Evolutionary conservation across 1,140 invertebrate genomes (phyloP).

Genomic region (Luehdorfia chinensis): DNA sequence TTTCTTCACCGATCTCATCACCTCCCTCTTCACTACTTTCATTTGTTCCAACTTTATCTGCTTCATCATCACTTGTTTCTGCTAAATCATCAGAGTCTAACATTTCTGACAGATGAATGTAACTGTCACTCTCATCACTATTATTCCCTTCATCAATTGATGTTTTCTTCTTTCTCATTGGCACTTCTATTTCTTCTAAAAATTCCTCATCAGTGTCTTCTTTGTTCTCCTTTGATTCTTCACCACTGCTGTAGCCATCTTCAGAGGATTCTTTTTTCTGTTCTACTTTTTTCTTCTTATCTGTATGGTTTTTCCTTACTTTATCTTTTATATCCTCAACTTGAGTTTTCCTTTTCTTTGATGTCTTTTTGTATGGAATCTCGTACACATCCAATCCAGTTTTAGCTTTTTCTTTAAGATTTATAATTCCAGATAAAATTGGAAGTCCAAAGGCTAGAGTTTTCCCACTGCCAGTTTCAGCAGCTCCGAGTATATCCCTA

Average conservation of each 20-base stretch:
- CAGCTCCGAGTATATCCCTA: constrained; percentile 95
- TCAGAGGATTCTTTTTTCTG: constrained; percentile 41
- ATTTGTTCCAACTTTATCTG: constrained; percentile 25
- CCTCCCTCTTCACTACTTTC: constrained; percentile 26
- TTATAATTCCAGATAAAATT: constrained; percentile 89
- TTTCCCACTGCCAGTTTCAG: constrained; percentile 98
- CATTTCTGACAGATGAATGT: constrained; percentile 60
- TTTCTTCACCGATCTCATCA: constrained; percentile 11
- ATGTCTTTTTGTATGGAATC: constrained; percentile 63
- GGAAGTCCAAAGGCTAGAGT: constrained; percentile 98
- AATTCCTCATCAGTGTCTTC: constrained; percentile 32
- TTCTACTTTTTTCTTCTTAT: constrained; percentile 40
- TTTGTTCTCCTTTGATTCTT: constrained; percentile 30
- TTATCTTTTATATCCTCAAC: constrained; percentile 29
- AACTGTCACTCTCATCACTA: constrained; percentile 62
- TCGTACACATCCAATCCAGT: constrained; percentile 56
- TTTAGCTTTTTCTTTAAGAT: constrained; percentile 78
- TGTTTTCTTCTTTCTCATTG: constrained; percentile 24
- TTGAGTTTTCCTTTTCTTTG: constrained; percentile 38
- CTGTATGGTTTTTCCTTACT: constrained; percentile 40
- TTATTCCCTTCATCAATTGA: constrained; percentile 28
- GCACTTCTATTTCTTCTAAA: constrained; percentile 37
- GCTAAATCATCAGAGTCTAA: constrained; percentile 55
- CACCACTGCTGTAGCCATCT: constrained; percentile 60
- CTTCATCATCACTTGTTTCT: constrained; percentile 43